These are phyloP conservation scores for Pseudomyrmex sp. DNA, from an alignment of 1,140 invertebrate species.

Conservation along the genomic window DNA sequence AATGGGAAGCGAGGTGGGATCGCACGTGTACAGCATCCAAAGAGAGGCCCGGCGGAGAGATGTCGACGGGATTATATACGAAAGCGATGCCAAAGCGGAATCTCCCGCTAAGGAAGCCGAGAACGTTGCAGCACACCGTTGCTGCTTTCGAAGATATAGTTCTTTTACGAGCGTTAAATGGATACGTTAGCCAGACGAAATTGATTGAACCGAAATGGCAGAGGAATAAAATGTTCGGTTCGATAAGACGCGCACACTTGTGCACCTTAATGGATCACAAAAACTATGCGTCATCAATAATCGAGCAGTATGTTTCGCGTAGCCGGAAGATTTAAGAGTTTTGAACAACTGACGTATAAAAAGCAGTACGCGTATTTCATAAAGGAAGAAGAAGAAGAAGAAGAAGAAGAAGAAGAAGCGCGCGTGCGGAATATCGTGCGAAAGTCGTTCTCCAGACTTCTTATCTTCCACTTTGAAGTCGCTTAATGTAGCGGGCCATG, in stretches of 20 bases:
- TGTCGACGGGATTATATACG: slow-evolving; percentile 46
- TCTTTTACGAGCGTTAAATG: slow-evolving; percentile 34
- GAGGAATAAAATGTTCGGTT: slow-evolving; percentile 11
- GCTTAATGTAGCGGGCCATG: neutral
- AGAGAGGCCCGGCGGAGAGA: slow-evolving; percentile 16
- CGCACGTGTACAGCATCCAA: slow-evolving; percentile 47
- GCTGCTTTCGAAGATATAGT: slow-evolving; percentile 23
- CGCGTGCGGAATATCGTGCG: neutral
- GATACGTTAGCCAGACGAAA: neutral
- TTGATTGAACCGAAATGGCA: neutral
- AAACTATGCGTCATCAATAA: neutral
- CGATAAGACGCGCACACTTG: neutral
- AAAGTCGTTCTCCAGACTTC: slow-evolving; percentile 14
- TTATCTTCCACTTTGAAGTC: slow-evolving; percentile 35
- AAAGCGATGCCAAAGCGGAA: slow-evolving; percentile 50
- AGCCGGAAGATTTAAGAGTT: neutral
- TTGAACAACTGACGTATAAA: slow-evolving; percentile 8
- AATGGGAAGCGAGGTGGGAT: slow-evolving; percentile 56
- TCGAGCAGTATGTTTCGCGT: neutral
- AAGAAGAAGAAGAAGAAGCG: neutral
- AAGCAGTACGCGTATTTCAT: neutral
- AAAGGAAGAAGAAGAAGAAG: neutral
- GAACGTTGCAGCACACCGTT: slow-evolving; percentile 27
- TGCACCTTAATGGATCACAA: neutral
- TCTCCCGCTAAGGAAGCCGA: slow-evolving; percentile 37